phyloP scores from a whole-genome alignment of 2,888 invertebrate genomes.

The Drosophila infuscata region DNA sequence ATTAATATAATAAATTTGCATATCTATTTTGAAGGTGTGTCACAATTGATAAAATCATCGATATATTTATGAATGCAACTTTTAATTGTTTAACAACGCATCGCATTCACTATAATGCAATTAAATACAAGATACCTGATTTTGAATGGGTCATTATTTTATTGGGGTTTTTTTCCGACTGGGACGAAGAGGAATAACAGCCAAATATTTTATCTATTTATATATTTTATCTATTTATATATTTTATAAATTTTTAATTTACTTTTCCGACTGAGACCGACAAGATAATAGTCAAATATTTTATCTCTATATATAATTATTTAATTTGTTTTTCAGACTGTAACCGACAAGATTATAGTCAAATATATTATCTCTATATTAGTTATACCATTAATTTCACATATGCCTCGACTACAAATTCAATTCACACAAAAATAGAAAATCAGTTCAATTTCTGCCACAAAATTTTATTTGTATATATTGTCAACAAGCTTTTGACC shows the following conservation, averaged over 20 bases:
- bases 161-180: neutral
- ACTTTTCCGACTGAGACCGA: too few species aligned
- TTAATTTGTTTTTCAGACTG: neutral
- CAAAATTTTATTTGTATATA: neutral
- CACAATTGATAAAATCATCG: neutral
- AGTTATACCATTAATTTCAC: neutral
- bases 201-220: neutral
- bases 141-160: neutral
- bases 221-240: neutral
- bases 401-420: slow-evolving; percentile 4
- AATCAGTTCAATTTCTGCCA: neutral
- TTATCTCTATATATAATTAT: too few species aligned
- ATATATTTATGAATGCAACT: neutral
- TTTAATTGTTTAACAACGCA: neutral
- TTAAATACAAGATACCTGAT: slow-evolving; percentile 1
- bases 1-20: slow-evolving; percentile 2
- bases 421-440: neutral
- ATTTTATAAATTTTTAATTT: neutral
- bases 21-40: slow-evolving; percentile 14
- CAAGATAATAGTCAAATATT: too few species aligned
- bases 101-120: neutral
- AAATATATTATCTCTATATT: neutral
- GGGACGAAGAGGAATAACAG: neutral
- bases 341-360: neutral
- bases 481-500: neutral